These are phyloP conservation scores for Glaucopsyche alexis DNA, from an alignment of 2,888 invertebrate genomes.

Conservation along the genomic window DNA sequence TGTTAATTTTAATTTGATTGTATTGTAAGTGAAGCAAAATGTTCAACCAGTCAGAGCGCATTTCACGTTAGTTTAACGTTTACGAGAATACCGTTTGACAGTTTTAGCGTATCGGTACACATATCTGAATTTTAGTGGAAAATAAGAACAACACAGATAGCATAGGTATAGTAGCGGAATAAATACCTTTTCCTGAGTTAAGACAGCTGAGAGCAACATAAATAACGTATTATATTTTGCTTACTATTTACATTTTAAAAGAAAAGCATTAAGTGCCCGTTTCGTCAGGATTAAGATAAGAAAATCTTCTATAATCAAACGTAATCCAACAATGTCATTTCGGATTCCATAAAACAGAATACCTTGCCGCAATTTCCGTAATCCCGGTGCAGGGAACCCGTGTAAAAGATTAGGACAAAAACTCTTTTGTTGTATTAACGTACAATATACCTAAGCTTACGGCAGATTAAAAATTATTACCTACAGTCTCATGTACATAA, in stretches of 20 bases:
- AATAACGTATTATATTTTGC: too few species aligned
- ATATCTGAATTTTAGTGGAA: too few species aligned
- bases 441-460: not conserved
- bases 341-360: conserved; percentile 4
- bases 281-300: not conserved
- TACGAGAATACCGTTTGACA: too few species aligned
- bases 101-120: too few species aligned
- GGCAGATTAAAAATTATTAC: not conserved
- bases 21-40: too few species aligned
- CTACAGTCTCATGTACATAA: not conserved
- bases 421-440: conserved; percentile 14
- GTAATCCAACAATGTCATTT: conserved; percentile 10
- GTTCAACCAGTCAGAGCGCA: too few species aligned
- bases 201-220: too few species aligned
- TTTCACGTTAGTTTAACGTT: too few species aligned
- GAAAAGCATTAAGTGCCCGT: not conserved
- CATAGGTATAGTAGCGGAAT: too few species aligned
- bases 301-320: conserved; percentile 10
- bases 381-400: not conserved
- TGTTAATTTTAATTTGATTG: too few species aligned
- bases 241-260: not conserved
- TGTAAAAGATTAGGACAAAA: conserved; percentile 16
- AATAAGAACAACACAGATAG: too few species aligned
- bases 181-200: too few species aligned
- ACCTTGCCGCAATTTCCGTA: conserved; percentile 21